Evolutionary conservation across 2,797 vertebrate genomes (phyloP).

Genomic region (Mus minutoides): DNA sequence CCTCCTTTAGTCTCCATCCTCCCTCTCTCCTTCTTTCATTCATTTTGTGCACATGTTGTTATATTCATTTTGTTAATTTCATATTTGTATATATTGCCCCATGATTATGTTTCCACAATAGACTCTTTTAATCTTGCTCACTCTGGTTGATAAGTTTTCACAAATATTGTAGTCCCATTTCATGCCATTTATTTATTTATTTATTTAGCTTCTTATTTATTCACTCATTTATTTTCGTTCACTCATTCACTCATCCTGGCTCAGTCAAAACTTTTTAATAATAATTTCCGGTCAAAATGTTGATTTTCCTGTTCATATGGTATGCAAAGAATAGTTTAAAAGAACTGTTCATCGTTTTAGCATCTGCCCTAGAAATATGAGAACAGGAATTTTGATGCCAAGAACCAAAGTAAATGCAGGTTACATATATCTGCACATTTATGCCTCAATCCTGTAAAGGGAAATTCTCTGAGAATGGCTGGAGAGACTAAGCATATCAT

Average conservation of each 20-base stretch:
- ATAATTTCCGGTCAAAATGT: neutral
- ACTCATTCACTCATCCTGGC: neutral
- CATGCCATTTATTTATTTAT: neutral
- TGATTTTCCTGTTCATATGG: too few species aligned
- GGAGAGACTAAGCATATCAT: neutral
- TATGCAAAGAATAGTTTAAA: too few species aligned
- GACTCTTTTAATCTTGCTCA: too few species aligned
- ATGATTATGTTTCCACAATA: too few species aligned
- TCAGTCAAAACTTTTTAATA: neutral
- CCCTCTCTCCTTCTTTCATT: neutral
- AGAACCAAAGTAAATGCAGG: neutral
- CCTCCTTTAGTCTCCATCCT: neutral
- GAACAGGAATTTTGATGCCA: neutral
- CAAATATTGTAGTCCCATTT: too few species aligned
- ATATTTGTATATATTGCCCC: too few species aligned
- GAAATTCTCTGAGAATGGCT: neutral
- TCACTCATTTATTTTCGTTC: neutral
- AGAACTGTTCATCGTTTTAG: neutral
- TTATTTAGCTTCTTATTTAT: neutral
- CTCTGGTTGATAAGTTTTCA: too few species aligned
- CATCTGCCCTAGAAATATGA: neutral
- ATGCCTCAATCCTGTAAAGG: neutral
- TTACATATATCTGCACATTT: neutral
- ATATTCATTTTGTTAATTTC: too few species aligned
- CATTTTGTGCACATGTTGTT: neutral